These are phyloP conservation scores for Sipha flava DNA, from an alignment of 1,140 invertebrate species.

Conservation along the genomic window DNA sequence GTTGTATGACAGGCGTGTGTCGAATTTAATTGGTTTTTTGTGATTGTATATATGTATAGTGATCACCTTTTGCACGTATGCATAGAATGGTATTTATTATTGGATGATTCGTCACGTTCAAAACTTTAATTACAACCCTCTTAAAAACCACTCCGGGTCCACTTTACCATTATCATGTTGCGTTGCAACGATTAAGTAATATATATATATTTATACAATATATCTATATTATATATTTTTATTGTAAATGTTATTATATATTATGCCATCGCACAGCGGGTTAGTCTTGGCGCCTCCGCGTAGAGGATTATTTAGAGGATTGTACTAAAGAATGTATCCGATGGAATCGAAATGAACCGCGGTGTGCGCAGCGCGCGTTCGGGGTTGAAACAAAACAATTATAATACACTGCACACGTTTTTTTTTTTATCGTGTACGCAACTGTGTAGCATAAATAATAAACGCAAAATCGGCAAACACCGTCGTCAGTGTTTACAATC, in stretches of 20 bases:
- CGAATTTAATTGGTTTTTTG: neutral
- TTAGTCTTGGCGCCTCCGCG: neutral
- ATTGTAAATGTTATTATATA: too few species aligned
- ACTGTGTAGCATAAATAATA: neutral
- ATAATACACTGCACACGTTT: neutral
- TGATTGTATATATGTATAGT: neutral
- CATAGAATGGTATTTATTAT: neutral
- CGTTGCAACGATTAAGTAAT: too few species aligned
- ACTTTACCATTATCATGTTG: too few species aligned
- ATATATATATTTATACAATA: neutral
- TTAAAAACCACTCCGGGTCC: neutral
- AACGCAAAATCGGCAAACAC: neutral
- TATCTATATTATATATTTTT: neutral
- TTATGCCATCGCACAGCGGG: neutral
- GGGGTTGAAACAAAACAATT: neutral
- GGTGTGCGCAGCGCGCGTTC: too few species aligned
- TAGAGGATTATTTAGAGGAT: too few species aligned
- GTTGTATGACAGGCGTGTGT: neutral
- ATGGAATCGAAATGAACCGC: too few species aligned
- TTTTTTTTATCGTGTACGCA: neutral
- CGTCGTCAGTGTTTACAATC: neutral
- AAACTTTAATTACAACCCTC: conserved; percentile 25
- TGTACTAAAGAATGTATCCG: too few species aligned
- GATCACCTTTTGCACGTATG: neutral
- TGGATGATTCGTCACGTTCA: neutral